These are phyloP conservation scores for Drosophila ezoana DNA, from an alignment of 2,888 invertebrate genomes.

Conservation along the genomic window DNA sequence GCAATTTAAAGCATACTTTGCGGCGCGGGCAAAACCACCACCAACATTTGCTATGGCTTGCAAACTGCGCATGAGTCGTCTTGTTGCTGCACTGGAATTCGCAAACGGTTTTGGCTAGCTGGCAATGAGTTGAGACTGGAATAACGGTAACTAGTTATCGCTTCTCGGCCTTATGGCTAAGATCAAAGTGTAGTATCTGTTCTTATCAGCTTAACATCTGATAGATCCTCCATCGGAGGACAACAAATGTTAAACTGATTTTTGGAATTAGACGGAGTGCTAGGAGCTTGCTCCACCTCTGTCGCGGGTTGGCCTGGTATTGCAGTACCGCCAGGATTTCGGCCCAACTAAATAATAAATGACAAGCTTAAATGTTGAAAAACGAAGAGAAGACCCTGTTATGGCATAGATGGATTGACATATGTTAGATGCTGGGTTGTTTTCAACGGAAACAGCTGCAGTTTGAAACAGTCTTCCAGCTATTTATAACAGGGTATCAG, in stretches of 20 bases:
- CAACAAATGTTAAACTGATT: conserved; percentile 59
- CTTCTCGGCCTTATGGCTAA: conserved; percentile 57
- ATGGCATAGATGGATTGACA: not conserved
- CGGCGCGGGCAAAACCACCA: conserved; percentile 29
- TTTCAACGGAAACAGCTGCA: too few relatives aligned
- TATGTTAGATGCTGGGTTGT: too few relatives aligned
- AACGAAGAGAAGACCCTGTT: not conserved
- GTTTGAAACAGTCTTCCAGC: too few relatives aligned
- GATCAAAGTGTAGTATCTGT: conserved; percentile 59
- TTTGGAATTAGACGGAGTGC: conserved; percentile 53
- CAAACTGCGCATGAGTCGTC: conserved; percentile 11
- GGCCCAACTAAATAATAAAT: conserved; percentile 44
- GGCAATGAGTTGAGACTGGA: rapidly evolving
- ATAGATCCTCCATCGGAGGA: conserved; percentile 53
- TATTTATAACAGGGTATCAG: too few relatives aligned
- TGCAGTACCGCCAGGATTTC: conserved; percentile 55
- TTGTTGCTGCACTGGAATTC: conserved; percentile 16
- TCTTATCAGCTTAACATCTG: conserved; percentile 59
- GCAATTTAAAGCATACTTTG: conserved; percentile 11
- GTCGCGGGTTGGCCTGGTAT: conserved; percentile 55
- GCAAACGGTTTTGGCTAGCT: conserved; percentile 20
- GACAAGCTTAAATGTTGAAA: not conserved
- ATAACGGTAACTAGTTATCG: conserved; percentile 9
- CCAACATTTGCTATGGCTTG: not conserved
- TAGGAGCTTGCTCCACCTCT: conserved; percentile 55